phyloP scores from a whole-genome alignment of 2,888 invertebrate genomes.

The Eupithecia inturbata region DNA sequence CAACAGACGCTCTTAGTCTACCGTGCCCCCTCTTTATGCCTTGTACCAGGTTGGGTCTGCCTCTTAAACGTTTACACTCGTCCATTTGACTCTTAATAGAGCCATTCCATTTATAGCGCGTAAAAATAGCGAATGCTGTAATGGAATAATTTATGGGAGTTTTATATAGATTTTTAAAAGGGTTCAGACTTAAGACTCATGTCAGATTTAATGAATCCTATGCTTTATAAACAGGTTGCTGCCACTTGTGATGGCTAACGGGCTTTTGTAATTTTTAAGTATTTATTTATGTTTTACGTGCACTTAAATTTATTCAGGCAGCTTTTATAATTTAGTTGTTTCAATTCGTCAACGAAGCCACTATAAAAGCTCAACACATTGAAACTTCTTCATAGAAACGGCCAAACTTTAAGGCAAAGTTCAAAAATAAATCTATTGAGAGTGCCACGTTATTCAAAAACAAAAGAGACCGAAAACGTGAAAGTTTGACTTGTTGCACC shows the following conservation, averaged over 20 bases:
- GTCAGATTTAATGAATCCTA: neutral
- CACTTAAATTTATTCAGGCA: neutral
- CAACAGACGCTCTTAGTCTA: slow-evolving; percentile 53
- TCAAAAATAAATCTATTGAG: slow-evolving; percentile 46
- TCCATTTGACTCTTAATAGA: slow-evolving; percentile 72
- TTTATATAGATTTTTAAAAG: slow-evolving; percentile 26
- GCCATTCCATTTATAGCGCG: slow-evolving; percentile 75
- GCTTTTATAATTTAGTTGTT: neutral
- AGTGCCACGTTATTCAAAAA: slow-evolving; percentile 56
- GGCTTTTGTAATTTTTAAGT: neutral
- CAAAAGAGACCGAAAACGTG: slow-evolving; percentile 59
- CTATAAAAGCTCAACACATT: slow-evolving; percentile 17
- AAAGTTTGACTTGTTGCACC: slow-evolving; percentile 72
- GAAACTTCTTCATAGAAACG: slow-evolving; percentile 30
- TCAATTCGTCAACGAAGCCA: slow-evolving; percentile 2
- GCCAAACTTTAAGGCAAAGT: slow-evolving; percentile 36
- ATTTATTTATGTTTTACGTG: neutral
- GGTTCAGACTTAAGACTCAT: neutral
- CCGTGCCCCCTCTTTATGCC: slow-evolving; percentile 72
- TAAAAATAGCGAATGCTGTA: slow-evolving; percentile 60
- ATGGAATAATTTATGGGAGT: slow-evolving; percentile 42
- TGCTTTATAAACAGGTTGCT: neutral
- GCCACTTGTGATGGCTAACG: neutral
- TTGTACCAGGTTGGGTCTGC: slow-evolving; percentile 73
- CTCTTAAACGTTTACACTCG: slow-evolving; percentile 72